Conservation (phyloP, 2,888 invertebrate genomes). For the Zygogramma bicolorata region DNA sequence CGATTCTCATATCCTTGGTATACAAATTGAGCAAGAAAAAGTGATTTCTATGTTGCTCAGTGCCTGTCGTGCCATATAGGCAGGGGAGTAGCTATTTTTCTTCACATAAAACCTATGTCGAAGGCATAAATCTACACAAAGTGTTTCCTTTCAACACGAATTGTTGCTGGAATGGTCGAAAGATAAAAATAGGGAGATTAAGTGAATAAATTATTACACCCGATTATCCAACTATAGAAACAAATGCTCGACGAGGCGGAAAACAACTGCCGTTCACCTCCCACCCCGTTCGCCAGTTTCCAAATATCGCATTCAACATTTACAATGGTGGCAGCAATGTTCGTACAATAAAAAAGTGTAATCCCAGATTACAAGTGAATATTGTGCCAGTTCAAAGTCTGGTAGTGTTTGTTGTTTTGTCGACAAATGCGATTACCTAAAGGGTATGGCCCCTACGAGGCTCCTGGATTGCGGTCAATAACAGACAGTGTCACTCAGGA, state of each 20-base stretch:
- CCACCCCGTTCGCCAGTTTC: constrained; percentile 11
- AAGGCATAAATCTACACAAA: neutral
- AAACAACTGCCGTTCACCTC: constrained; percentile 26
- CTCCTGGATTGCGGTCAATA: neutral
- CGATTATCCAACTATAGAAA: constrained; percentile 29
- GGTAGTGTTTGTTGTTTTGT: neutral
- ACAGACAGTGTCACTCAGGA: no score
- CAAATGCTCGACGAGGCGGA: constrained; percentile 6
- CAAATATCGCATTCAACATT: constrained; percentile 1
- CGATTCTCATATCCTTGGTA: no score
- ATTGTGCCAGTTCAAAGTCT: neutral
- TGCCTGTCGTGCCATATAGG: no score
- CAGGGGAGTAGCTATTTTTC: no score
- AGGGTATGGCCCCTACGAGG: neutral
- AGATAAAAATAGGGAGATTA: constrained; percentile 33
- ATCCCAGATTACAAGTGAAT: constrained; percentile 16
- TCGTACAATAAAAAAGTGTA: constrained; percentile 11
- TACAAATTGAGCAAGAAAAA: no score
- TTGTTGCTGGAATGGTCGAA: constrained; percentile 28
- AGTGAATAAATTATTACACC: constrained; percentile 40
- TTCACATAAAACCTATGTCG: neutral
- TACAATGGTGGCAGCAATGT: constrained; percentile 6
- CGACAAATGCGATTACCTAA: neutral
- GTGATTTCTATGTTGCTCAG: no score
- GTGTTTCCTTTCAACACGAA: constrained; percentile 13